A percentile compares a stretch with the other conserved stretches of the same genome.
Conservation (phyloP, 1,140 invertebrate genomes). For the Chymomyza costata region DNA sequence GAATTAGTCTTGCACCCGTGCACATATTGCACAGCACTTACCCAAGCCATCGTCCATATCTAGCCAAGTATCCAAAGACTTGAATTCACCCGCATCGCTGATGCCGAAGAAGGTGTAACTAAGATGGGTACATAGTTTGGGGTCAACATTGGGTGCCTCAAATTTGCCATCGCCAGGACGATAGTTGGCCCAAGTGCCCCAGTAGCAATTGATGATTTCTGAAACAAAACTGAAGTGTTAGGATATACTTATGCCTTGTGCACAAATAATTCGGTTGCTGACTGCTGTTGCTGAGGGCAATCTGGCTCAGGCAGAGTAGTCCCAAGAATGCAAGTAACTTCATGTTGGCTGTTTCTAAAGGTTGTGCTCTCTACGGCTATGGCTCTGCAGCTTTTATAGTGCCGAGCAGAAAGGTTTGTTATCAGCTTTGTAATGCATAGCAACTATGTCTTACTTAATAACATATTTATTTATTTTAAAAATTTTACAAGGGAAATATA, state of each 20-base stretch:
- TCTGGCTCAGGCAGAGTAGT: not conserved
- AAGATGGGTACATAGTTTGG: slow-evolving; percentile 81
- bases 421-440: too few relatives aligned
- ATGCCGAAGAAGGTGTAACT: slow-evolving; percentile 83
- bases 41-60: slow-evolving; percentile 77
- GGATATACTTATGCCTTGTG: too few relatives aligned
- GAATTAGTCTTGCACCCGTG: not conserved
- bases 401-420: too few relatives aligned
- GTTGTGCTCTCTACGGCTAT: too few relatives aligned
- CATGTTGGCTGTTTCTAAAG: not conserved
- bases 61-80: slow-evolving; percentile 79
- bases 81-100: slow-evolving; percentile 64
- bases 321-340: not conserved
- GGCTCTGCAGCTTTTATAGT: too few relatives aligned
- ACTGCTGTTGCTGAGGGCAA: not conserved
- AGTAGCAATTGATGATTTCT: slow-evolving; percentile 82
- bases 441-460: too few relatives aligned
- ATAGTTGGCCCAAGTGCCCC: slow-evolving; percentile 81
- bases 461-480: too few relatives aligned
- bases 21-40: not conserved
- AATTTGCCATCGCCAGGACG: slow-evolving; percentile 78
- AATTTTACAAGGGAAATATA: too few relatives aligned
- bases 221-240: slow-evolving; percentile 6
- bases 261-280: not conserved
- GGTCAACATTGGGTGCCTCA: slow-evolving; percentile 78